phyloP scores from a whole-genome alignment of 2,797 vertebrate genomes.

The Notoglanidium macrostoma region DNA sequence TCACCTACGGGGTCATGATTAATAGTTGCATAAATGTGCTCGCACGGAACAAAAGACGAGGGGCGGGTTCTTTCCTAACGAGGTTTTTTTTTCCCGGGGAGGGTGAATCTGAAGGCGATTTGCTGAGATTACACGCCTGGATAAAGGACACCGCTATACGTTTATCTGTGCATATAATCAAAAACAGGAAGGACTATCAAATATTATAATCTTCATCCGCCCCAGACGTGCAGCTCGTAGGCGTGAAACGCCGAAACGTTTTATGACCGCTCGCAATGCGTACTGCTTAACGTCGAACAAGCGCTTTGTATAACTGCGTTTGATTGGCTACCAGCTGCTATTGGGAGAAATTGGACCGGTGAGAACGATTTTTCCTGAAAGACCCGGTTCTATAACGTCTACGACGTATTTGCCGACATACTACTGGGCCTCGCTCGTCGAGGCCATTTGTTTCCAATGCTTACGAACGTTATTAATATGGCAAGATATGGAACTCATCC shows the following conservation, averaged over 20 bases:
- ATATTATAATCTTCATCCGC: background rate
- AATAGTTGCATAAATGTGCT: constrained; percentile 41
- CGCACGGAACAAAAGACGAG: constrained; percentile 40
- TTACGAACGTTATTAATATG: background rate
- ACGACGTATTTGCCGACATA: background rate
- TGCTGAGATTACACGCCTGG: constrained; percentile 43
- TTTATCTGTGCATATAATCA: constrained; percentile 41
- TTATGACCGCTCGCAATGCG: background rate
- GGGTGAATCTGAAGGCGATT: constrained; percentile 38
- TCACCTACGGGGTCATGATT: constrained; percentile 47
- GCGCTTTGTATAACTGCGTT: background rate
- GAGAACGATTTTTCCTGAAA: background rate
- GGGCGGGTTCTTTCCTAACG: constrained; percentile 29
- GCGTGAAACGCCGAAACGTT: background rate
- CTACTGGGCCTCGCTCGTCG: background rate
- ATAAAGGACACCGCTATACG: constrained; percentile 38
- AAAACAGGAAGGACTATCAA: constrained; percentile 13
- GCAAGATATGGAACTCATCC: background rate
- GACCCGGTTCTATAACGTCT: background rate
- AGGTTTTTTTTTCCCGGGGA: background rate
- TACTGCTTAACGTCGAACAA: background rate
- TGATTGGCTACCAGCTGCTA: background rate
- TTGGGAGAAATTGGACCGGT: too few relatives aligned
- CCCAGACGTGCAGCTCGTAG: background rate
- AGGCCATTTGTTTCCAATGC: background rate